Percentiles rank a stretch among this genome's conserved stretches.
These are phyloP conservation scores for Trogon melanurus DNA, from an alignment of 2,113 vertebrate species.

Conservation along the genomic window DNA sequence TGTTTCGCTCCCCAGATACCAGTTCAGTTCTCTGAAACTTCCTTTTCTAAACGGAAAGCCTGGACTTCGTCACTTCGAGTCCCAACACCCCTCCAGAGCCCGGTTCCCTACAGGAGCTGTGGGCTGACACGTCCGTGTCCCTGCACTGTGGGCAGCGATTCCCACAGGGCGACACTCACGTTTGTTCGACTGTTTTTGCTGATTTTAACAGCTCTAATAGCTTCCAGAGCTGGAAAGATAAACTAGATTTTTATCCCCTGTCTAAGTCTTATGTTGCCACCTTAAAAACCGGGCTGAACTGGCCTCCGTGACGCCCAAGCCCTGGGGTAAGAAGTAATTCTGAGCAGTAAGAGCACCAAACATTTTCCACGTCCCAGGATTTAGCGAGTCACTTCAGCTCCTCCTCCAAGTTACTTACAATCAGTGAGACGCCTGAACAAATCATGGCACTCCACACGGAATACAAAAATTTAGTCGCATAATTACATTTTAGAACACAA, in stretches of 20 bases:
- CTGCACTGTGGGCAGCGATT: background rate
- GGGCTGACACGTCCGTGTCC: background rate
- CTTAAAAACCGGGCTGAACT: background rate
- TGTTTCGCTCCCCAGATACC: background rate
- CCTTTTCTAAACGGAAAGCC: constrained; percentile 13
- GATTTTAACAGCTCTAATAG: background rate
- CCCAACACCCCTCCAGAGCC: background rate
- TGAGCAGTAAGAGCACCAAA: constrained; percentile 24
- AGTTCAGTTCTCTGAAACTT: constrained; percentile 29
- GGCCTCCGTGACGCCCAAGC: background rate
- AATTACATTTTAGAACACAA: background rate
- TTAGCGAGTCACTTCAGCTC: background rate
- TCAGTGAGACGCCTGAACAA: background rate
- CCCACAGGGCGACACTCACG: background rate
- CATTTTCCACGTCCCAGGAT: background rate
- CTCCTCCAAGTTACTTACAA: background rate
- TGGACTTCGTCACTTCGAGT: background rate
- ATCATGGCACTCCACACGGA: background rate
- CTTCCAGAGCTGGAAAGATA: background rate
- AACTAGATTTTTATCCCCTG: no score
- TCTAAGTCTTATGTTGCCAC: background rate
- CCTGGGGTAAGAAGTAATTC: background rate
- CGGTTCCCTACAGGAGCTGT: background rate
- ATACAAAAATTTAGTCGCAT: background rate
- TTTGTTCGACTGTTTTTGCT: background rate